A percentile compares a stretch with the other conserved stretches of the same genome.
These are phyloP conservation scores for Sandelia bainsii DNA, from an alignment of 2,797 vertebrate genomes.

Conservation along the genomic window DNA sequence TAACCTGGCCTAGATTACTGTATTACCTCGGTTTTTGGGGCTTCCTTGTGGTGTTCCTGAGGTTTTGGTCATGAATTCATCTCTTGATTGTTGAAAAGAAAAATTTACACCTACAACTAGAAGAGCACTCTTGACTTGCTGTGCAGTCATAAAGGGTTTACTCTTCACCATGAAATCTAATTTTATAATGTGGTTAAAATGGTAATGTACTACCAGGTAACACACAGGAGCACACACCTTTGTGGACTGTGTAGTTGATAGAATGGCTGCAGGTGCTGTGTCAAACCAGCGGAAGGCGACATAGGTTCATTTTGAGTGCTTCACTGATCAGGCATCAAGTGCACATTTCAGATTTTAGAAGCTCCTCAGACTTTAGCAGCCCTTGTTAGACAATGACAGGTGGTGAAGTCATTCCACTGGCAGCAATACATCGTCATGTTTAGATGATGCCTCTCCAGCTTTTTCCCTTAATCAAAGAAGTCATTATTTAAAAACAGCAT, in stretches of 20 bases:
- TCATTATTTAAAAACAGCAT: too few species aligned
- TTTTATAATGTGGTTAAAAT: too few species aligned
- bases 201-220: background rate
- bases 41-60: too few species aligned
- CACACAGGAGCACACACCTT: too few species aligned
- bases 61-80: too few species aligned
- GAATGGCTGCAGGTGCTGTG: background rate
- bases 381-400: background rate
- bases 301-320: conserved; percentile 14
- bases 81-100: too few species aligned
- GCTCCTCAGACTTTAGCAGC: background rate
- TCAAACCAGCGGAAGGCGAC: conserved; percentile 53
- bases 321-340: background rate
- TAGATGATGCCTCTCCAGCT: conserved; percentile 1
- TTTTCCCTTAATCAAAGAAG: too few species aligned
- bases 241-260: too few species aligned
- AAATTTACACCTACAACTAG: too few species aligned
- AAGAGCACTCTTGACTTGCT: background rate
- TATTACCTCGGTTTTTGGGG: too few species aligned
- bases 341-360: background rate
- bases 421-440: background rate
- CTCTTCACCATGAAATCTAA: too few species aligned
- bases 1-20: too few species aligned
- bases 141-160: background rate
- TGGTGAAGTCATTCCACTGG: background rate